Base-by-base conservation (phyloP, 2,113 vertebrate genomes). In the Paradoxurus hermaphroditus region DNA sequence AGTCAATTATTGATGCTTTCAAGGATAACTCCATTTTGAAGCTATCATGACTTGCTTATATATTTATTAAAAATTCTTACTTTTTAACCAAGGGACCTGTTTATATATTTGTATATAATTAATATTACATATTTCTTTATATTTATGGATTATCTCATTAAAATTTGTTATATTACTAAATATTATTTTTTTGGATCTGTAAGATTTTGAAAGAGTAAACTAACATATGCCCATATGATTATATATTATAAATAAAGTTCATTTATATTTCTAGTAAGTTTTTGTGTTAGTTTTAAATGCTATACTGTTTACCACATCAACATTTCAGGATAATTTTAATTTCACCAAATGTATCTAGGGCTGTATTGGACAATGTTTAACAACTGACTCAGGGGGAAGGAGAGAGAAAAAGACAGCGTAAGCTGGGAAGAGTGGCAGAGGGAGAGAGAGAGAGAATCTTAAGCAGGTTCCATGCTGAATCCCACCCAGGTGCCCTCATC, bases 41-140 rank as follows among this genome's bases (percentile, higher is more conserved):
- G 36, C 27, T 70, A 77, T n/a, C 25, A 51, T 72, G 39, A 12
- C 3, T 82, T 89, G 21, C 13, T 92, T 77, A 94, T 79, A 86
- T 83, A 90, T 53, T 91, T 51, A 46, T 81, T 63, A 63, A 77
- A 85, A 77, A 13, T 63, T 85, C 12, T 97, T 18, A 65, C 23
- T 86, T 98, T 92, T 86, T 95, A 77, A 83, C 21, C 16, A 31
- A 87, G 11, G 7, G 18, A 94, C n/a, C n/a, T 67, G 46, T 65
- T 73, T 36, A 67, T 0, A 81, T 2, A 62, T 1, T 70, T 77
- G 16, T 19, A 8, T 39, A 53, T 41, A 41, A 70, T 25, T 53
- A 85, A 3, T 51, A 72, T 25, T 67, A 70, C 44, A 59, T 39
- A 73, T 49, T 85, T 2, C 68, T 86, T 82, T 78, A 67, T 53